phyloP scores from a whole-genome alignment of 2,113 vertebrate genomes.

The Charadrius vociferus region DNA sequence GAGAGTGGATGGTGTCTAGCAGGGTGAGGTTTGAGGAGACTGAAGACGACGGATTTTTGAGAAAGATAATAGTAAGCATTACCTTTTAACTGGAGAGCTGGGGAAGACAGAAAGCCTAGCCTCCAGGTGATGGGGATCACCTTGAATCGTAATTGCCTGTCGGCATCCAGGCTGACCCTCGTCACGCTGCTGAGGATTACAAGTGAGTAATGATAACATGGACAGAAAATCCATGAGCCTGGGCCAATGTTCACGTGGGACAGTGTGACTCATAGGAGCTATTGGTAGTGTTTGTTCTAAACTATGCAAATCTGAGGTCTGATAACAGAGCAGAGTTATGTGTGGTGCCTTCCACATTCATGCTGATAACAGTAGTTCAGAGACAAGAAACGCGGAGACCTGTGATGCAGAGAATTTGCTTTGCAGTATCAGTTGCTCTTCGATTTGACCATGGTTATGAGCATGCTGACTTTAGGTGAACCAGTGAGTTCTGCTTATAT shows the following conservation, averaged over 20 bases:
- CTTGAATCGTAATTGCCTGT: background rate
- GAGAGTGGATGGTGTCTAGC: background rate
- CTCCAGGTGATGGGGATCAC: background rate
- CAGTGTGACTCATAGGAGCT: background rate
- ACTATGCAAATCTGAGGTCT: background rate
- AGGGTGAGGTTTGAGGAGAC: background rate
- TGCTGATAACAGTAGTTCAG: background rate
- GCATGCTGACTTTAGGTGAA: background rate
- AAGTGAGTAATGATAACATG: rapidly evolving
- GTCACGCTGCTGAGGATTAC: rapidly evolving
- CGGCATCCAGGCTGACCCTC: background rate
- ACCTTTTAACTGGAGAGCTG: background rate
- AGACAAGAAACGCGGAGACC: background rate
- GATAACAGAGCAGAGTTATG: background rate
- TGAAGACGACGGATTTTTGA: background rate
- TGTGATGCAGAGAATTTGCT: background rate
- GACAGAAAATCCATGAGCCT: background rate
- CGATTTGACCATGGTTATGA: background rate
- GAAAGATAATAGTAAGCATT: background rate
- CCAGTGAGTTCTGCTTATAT: background rate
- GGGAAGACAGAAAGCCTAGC: background rate
- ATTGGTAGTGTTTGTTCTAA: background rate
- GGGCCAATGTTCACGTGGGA: rapidly evolving
- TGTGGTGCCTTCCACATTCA: background rate
- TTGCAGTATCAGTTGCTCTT: background rate